phyloP scores from a whole-genome alignment of 2,113 vertebrate genomes.

The Carettochelys insculpta region DNA sequence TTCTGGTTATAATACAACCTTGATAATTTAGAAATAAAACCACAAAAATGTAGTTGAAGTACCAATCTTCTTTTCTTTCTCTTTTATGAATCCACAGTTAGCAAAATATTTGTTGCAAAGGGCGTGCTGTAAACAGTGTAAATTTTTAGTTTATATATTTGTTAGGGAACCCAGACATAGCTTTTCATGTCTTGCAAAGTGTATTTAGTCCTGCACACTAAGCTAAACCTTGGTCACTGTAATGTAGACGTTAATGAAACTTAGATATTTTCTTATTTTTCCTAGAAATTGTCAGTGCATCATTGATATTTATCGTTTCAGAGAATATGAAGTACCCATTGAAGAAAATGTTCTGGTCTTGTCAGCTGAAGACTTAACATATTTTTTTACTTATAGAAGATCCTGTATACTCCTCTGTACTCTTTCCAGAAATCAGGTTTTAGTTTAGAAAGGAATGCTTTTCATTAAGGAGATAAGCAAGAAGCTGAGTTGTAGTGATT shows the following conservation, averaged over 20 bases:
- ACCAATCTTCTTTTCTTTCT: background rate
- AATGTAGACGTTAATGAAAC: background rate
- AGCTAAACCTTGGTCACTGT: background rate
- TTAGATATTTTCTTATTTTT: background rate
- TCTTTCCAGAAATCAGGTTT: background rate
- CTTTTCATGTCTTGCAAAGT: background rate
- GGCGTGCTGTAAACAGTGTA: background rate
- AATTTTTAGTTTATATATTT: background rate
- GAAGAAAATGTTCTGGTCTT: no score
- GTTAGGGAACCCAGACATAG: background rate
- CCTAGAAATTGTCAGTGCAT: background rate
- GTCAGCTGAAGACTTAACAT: background rate
- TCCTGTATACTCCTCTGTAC: background rate
- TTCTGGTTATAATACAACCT: background rate
- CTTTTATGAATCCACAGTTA: background rate
- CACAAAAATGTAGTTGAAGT: accelerated
- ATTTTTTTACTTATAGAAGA: background rate
- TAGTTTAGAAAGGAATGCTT: background rate
- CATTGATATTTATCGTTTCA: background rate
- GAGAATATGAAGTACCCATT: background rate
- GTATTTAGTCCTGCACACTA: background rate
- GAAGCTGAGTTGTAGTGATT: background rate
- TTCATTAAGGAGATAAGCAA: background rate
- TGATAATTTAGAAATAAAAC: background rate
- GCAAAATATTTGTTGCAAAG: background rate